phyloP scores from a whole-genome alignment of 2,888 invertebrate species.

The Helicoverpa assulta region DNA sequence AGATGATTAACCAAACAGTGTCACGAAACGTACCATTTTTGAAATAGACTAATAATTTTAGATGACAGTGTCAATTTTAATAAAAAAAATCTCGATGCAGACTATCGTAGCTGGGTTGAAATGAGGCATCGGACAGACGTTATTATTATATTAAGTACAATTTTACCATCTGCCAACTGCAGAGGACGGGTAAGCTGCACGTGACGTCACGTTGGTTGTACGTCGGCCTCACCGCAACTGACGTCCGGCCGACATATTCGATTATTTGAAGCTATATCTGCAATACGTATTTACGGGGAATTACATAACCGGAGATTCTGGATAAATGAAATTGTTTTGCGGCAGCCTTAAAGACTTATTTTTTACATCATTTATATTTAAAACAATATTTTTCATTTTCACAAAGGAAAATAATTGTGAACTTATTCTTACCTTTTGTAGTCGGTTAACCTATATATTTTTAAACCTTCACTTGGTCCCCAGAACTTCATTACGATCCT shows the following conservation, averaged over 20 bases:
- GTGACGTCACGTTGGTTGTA: constrained; percentile 61
- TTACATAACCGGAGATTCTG: neutral
- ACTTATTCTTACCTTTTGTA: no score
- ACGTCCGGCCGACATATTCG: constrained; percentile 57
- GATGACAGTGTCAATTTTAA: constrained; percentile 3
- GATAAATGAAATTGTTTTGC: neutral
- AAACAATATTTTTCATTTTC: no score
- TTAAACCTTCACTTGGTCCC: no score
- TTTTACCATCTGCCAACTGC: constrained; percentile 65
- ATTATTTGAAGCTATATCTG: constrained; percentile 50
- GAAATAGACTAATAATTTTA: constrained; percentile 5
- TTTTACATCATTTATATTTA: neutral
- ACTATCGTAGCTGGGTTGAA: constrained; percentile 37
- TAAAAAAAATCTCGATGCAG: constrained; percentile 21
- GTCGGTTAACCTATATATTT: no score
- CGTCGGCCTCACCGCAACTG: constrained; percentile 54
- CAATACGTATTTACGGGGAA: constrained; percentile 29
- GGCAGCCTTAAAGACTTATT: neutral
- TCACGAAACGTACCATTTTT: constrained; percentile 21
- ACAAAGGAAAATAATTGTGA: no score
- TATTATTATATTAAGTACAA: constrained; percentile 64
- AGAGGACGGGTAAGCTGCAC: constrained; percentile 60
- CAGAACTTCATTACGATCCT: no score
- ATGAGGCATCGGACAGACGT: constrained; percentile 44
- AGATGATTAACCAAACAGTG: constrained; percentile 40